Evolutionary conservation across 1,140 invertebrate genomes (phyloP).

Genomic region (Pseudomyrmex dendroicus): DNA sequence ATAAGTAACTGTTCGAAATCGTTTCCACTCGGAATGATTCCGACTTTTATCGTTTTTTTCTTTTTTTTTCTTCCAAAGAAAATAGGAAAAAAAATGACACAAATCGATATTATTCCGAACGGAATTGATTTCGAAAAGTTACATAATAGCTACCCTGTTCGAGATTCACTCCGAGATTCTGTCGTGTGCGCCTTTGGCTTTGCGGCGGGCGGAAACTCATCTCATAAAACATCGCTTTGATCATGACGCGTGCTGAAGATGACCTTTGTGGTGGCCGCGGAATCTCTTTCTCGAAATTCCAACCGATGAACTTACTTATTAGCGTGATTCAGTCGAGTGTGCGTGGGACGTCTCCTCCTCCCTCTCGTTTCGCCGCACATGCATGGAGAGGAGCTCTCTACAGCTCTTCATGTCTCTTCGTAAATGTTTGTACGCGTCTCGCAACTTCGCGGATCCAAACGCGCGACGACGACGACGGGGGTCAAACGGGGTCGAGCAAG

Average conservation of each 20-base stretch:
- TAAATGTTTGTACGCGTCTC: constrained; percentile 63
- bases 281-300: constrained; percentile 60
- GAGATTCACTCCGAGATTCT: not conserved
- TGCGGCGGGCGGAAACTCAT: not conserved
- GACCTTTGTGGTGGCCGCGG: constrained; percentile 28
- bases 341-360: constrained; percentile 44
- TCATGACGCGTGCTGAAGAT: constrained; percentile 55
- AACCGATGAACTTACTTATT: constrained; percentile 59
- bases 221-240: constrained; percentile 56
- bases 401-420: constrained; percentile 38
- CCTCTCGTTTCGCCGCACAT: constrained; percentile 31
- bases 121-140: too few species aligned
- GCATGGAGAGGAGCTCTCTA: not conserved
- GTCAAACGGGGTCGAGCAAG: constrained; percentile 71
- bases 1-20: too few species aligned
- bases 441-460: constrained; percentile 47
- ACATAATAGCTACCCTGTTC: too few species aligned
- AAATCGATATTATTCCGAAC: too few species aligned
- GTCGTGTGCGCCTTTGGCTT: constrained; percentile 5
- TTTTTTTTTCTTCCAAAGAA: too few species aligned
- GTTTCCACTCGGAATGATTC: too few species aligned
- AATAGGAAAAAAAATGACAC: too few species aligned
- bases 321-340: constrained; percentile 55
- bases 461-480: constrained; percentile 15
- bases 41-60: too few species aligned